Conservation (phyloP, 1,140 invertebrate species). For the Drosophila takahashii region DNA sequence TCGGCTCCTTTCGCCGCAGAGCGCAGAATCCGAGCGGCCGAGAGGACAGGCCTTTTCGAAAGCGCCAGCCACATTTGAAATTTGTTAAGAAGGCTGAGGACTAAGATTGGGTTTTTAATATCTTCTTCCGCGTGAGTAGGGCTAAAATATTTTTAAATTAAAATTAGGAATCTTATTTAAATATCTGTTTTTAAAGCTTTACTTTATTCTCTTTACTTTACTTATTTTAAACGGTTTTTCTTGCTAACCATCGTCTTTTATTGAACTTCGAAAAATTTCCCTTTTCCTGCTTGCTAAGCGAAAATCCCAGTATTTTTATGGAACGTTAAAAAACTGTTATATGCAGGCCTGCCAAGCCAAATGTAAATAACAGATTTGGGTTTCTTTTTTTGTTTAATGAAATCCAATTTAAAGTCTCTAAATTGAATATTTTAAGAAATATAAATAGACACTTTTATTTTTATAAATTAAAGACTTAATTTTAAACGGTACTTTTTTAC, state of each 20-base stretch:
- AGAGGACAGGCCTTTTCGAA: constrained; percentile 30
- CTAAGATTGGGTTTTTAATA: not conserved
- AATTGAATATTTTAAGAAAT: not conserved
- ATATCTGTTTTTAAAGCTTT: not conserved
- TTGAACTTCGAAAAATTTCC: constrained; percentile 28
- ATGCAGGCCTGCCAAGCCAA: constrained; percentile 4
- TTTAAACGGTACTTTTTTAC: too few species aligned
- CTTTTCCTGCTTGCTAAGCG: too few species aligned
- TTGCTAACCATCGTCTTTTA: too few species aligned
- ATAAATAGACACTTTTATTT: too few species aligned
- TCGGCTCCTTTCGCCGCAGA: constrained; percentile 46
- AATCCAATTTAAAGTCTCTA: too few species aligned
- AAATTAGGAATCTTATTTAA: not conserved
- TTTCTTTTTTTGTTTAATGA: too few species aligned
- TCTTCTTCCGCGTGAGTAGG: not conserved
- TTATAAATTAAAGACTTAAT: too few species aligned
- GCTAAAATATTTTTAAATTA: not conserved
- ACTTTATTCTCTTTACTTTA: not conserved
- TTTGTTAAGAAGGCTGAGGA: not conserved
- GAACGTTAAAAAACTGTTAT: constrained; percentile 55
- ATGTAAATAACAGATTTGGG: not conserved
- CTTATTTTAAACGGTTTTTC: not conserved
- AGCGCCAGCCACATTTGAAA: constrained; percentile 53
- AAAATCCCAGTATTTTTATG: constrained; percentile 73
- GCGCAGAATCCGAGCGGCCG: constrained; percentile 61